Base-by-base conservation (phyloP, 2,113 vertebrate species). In the Xiphophorus maculatus region DNA sequence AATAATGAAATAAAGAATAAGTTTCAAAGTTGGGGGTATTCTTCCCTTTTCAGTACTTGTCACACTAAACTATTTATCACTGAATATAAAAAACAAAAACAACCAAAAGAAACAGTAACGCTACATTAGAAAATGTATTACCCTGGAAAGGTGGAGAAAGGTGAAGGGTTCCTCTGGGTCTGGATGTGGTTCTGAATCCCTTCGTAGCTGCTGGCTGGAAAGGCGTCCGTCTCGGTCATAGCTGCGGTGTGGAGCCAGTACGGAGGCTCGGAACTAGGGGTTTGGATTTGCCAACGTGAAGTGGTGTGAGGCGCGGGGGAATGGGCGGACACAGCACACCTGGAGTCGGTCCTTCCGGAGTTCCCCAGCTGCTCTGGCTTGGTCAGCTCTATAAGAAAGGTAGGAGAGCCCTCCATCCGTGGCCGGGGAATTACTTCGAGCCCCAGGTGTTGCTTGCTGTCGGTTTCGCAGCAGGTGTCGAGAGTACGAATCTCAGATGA, bases 161-260 rank as follows among this genome's bases (percentile, higher is more conserved):
- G 66, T 3, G 89, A 37, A 0, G 73, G 75, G 78, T 86, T 87
- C 76, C 91, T 89, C 81, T 88, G 90, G 1, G 75, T 14, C 69
- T 86, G 33, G 29, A 40, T 19, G 54, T 89, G 82, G 75, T 1
- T 85, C 66, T 91, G 91, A 69, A 90, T 70, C 13, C 58, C 88
- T 1, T 89, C 88, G 60, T 90, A 94, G 42, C 76, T 65, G 40
- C 68, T 32, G 11, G 84, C 77, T 4, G 78, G 35, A 40, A 87
- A 90, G 1, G 75, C 81, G n/a, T 92, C 91, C 17, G 51, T n/a
- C 25, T 93, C 86, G 13, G 67, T 15, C 33, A 60, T 22, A 13
- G 75, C 86, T 2, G 79, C 1, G 13, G 90, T 51, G 71, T 90
- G 94, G 60, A 87, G 88, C 95, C 94, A 94, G 73, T 86, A 89